These are phyloP conservation scores for Actinemys pallida DNA, from an alignment of 2,113 vertebrate genomes.

Conservation along the genomic window DNA sequence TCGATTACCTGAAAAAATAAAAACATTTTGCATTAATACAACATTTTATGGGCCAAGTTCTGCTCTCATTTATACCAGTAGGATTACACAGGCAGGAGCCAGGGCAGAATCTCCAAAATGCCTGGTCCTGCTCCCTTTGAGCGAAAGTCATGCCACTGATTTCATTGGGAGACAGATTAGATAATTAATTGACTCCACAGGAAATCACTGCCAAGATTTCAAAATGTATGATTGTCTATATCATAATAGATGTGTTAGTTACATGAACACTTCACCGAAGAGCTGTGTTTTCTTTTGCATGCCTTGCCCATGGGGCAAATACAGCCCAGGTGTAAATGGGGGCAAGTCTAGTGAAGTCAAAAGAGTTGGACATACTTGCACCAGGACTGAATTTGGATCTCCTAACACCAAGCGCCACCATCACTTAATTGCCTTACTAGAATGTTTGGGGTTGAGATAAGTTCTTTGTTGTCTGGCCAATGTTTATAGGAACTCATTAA, in stretches of 20 bases:
- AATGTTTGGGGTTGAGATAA: background rate
- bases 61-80: background rate
- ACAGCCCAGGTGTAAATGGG: background rate
- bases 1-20: background rate
- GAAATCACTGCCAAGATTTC: background rate
- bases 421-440: background rate
- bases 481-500: conserved; percentile 27
- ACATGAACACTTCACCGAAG: background rate
- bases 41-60: background rate
- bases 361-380: background rate
- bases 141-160: accelerated
- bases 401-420: background rate
- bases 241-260: background rate
- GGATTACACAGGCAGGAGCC: background rate
- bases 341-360: background rate
- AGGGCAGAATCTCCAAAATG: background rate
- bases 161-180: background rate
- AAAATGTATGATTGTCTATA: background rate
- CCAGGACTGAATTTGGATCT: background rate
- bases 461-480: conserved; percentile 32
- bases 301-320: background rate
- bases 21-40: background rate
- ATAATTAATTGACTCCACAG: background rate
- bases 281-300: background rate
- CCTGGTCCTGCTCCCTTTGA: background rate